phyloP scores from a whole-genome alignment of 2,797 vertebrate genomes.

The Ateles fusciceps region DNA sequence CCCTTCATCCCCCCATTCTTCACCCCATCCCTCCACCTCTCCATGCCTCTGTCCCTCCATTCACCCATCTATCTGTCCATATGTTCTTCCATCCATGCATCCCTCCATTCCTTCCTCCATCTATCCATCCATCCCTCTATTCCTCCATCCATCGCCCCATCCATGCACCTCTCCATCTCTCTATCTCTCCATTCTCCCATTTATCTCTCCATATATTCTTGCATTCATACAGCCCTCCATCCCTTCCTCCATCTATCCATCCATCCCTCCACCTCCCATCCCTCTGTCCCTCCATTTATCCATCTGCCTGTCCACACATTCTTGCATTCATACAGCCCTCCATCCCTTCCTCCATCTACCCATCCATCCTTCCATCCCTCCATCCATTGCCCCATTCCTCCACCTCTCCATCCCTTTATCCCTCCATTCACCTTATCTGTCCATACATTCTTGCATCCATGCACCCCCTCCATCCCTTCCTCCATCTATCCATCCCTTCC shows the following conservation, averaged over 20 bases:
- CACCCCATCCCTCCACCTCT: too few species aligned
- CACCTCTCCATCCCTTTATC: too few species aligned
- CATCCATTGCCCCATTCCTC: too few species aligned
- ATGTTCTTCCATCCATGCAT: background rate
- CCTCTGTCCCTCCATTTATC: too few species aligned
- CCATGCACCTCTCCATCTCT: background rate
- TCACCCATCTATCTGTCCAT: background rate
- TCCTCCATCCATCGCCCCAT: rapidly evolving
- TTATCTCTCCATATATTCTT: rapidly evolving
- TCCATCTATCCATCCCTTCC: too few species aligned
- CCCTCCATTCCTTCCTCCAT: background rate
- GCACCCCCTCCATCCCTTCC: background rate
- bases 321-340: background rate
- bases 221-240: background rate
- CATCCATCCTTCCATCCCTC: rapidly evolving
- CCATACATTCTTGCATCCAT: too few species aligned
- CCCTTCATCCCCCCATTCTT: background rate
- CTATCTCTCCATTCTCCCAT: background rate
- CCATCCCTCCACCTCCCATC: too few species aligned
- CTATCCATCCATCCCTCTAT: background rate
- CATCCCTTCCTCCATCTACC: too few species aligned
- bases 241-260: background rate
- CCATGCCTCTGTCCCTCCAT: too few species aligned
- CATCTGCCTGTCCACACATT: background rate
- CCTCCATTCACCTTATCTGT: too few species aligned